Percentiles rank a stretch among this genome's conserved stretches.
Conservation (phyloP, 2,888 invertebrate genomes). For the Frankliniella intonsa region DNA sequence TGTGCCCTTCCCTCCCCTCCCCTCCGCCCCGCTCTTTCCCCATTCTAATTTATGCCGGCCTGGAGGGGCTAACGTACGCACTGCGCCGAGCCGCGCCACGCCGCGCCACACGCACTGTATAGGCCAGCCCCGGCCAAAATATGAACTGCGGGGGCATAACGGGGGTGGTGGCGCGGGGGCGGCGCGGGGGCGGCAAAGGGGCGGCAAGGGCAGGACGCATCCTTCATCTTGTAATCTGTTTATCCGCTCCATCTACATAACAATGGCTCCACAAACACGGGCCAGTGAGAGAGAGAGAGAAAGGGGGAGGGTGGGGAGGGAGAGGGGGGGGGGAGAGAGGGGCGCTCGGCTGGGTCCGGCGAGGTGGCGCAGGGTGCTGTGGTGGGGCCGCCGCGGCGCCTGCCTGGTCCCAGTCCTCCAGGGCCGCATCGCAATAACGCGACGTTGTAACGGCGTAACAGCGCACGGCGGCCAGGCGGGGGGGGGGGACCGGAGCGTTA, state of each 20-base stretch:
- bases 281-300: not conserved
- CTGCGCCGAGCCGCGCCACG: not conserved
- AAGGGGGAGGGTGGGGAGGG: not conserved
- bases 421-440: too few relatives aligned
- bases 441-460: too few relatives aligned
- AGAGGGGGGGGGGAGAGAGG: not conserved
- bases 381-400: too few relatives aligned
- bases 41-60: slow-evolving; percentile 4
- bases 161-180: not conserved
- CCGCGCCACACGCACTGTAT: not conserved
- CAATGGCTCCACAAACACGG: slow-evolving; percentile 24
- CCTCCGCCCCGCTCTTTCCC: not conserved
- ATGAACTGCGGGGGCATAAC: slow-evolving; percentile 16
- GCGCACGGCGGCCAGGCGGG: too few relatives aligned
- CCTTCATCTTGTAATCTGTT: slow-evolving; percentile 26
- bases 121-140: slow-evolving; percentile 16
- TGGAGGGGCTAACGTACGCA: slow-evolving; percentile 12
- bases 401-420: too few relatives aligned
- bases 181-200: not conserved
- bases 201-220: slow-evolving; percentile 6
- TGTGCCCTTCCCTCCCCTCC: not conserved
- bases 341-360: not conserved
- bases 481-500: too few relatives aligned
- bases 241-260: slow-evolving; percentile 26
- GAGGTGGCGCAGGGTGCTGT: not conserved